Evolutionary conservation across 2,888 invertebrate species (phyloP), one percentile per base, ranked within the genome.

Genomic region (Phyto melanocephala): DNA sequence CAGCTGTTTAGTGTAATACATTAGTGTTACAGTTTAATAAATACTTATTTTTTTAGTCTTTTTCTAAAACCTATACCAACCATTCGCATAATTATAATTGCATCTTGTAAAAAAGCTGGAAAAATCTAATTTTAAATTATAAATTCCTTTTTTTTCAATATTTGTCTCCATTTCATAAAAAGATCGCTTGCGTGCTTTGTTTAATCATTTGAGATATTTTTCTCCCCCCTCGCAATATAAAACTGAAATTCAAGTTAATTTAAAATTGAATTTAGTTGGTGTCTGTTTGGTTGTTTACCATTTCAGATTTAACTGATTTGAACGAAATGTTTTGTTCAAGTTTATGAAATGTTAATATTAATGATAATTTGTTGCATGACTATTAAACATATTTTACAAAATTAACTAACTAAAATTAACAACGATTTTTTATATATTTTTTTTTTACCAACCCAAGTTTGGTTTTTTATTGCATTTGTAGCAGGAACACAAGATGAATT

Each of bases 381-480:
- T 79, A 28, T 81, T 71, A 72, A 68, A 78, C 85, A 86, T 88
- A 86, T 85, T 86, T 88, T 86, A 85, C 56, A 67, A 86, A 86
- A 81, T 86, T 88, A 88, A 86, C 88, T 87, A 87, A 86, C 85
- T 88, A 67, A 78, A 71, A 37, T 54, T 77, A 68, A 76, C 68
- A 45, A 65, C 24, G 17, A 45, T 65, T 65, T 65, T 54, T 42
- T 63, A 15, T 35, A 22, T 54, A 45, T 47, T 10, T 56, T 22
- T 28, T 15, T 5, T 11, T 58, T 56, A 10, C 10, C 20, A 15
- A 42, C 15, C n/a, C 28, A 8, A 47, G 28, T 75, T 67, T 2
- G n/a, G 20, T 35, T 45, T 37, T 54, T 33, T 35, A 20, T 37
- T 22, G 15, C 35, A 37, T 28, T 15, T 50, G 50, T 33, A 50